These are phyloP conservation scores for Protaetia brevitarsis DNA, from an alignment of 1,140 invertebrate species.

Conservation along the genomic window DNA sequence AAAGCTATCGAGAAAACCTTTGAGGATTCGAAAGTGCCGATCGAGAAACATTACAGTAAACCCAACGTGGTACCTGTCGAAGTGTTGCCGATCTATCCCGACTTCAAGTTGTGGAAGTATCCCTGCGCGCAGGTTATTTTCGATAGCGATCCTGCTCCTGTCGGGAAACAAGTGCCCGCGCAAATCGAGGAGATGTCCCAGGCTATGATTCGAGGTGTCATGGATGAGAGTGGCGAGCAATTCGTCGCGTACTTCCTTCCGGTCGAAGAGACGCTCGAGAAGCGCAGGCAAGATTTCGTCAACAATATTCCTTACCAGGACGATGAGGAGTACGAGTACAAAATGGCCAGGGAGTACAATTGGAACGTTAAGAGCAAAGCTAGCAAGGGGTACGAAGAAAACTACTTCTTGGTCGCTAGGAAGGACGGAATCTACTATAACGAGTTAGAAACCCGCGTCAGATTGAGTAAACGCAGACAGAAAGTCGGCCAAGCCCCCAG, in stretches of 20 bases:
- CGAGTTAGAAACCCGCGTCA: conserved; percentile 93
- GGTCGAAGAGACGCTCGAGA: conserved; percentile 86
- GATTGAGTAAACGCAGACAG: conserved; percentile 84
- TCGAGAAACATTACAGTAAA: conserved; percentile 94
- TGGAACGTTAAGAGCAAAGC: conserved; percentile 99
- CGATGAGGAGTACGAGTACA: conserved; percentile 91
- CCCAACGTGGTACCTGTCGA: conserved; percentile 91
- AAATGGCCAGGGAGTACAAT: conserved; percentile 93
- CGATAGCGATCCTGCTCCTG: conserved; percentile 91
- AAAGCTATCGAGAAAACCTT: conserved; percentile 98
- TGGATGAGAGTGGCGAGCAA: conserved; percentile 97
- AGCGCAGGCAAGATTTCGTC: conserved; percentile 77
- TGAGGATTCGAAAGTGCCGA: conserved; percentile 80
- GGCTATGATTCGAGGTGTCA: conserved; percentile 97
- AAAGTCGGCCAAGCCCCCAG: conserved; percentile 70
- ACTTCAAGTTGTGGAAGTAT: conserved; percentile 96
- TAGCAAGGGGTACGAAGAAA: conserved; percentile 97
- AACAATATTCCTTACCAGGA: conserved; percentile 82
- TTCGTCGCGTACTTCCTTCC: conserved; percentile 99
- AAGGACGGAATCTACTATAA: conserved; percentile 94
- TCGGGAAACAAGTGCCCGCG: conserved; percentile 74
- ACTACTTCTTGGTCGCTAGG: conserved; percentile 94
- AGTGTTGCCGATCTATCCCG: conserved; percentile 85
- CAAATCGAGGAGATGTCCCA: conserved; percentile 98
- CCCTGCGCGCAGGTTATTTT: conserved; percentile 98